Evolutionary conservation across 2,888 invertebrate species (phyloP), one percentile per base, ranked within the genome.

Genomic region (Megalurothrips usitatus): DNA sequence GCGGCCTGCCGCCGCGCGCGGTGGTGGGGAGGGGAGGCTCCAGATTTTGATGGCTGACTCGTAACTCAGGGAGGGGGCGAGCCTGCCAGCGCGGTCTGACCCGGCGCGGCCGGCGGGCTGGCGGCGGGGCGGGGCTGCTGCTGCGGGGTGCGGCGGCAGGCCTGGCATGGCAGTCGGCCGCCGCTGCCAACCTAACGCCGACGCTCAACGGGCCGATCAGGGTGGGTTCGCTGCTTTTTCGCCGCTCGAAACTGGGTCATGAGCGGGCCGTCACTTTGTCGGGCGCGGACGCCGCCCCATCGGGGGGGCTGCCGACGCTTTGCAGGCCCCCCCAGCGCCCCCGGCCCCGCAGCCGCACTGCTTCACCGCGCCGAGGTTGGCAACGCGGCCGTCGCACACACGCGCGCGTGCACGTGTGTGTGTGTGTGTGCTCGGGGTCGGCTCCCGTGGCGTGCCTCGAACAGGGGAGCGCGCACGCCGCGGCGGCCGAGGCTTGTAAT

Each of bases 71-170:
- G 80, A 81, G 82, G 68, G 63, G 82, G 79, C 63, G 68, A 80
- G 80, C 80, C 79, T 81, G 78, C 80, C 82, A 82, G 80, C 80
- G 82, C 82, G 80, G 83, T 82, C 82, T 82, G 83, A 83, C 80
- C 82, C 81, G 83, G 79, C 79, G 80, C 81, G 82, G 79, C 82
- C 82, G 68, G 82, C 80, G 81, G 82, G 80, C 81, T 79, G 80
- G 75, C 80, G 81, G 81, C 81, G 81, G 75, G 81, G 34, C 34
- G 34, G 34, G n/a, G 34, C 34, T 43, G 34, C 34, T 43, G 34
- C 34, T 43, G 34, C 34, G 78, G 34, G 52, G 47, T 81, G 82
- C 23, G 68, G 68, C 81, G 47, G 81, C 82, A 79, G 82, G 19
- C 3, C 14, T 52, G 52, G 52, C 19, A 52, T 58, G n/a, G 34